Conservation (phyloP, 2,113 vertebrate genomes). For the Ptilonorhynchus violaceus region DNA sequence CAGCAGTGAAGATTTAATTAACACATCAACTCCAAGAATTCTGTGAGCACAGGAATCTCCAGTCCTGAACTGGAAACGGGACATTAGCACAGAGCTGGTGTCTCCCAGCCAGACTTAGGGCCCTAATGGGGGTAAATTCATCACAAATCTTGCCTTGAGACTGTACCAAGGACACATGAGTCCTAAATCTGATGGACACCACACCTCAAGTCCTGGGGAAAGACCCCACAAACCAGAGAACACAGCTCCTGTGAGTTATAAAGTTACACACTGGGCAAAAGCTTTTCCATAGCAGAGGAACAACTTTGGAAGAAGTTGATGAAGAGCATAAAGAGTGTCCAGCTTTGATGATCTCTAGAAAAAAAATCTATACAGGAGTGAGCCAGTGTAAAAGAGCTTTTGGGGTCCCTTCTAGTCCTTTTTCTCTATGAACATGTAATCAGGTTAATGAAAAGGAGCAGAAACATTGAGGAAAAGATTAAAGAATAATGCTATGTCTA, state of each 20-base stretch:
- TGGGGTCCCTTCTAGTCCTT: neutral
- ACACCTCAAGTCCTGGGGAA: neutral
- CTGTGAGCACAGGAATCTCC: neutral
- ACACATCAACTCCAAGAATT: neutral
- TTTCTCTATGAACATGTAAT: neutral
- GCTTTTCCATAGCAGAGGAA: neutral
- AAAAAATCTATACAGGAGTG: neutral
- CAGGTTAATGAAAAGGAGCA: neutral
- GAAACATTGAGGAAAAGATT: neutral
- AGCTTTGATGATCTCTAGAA: neutral
- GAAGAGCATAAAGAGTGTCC: neutral
- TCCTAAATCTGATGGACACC: neutral
- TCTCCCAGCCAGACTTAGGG: neutral
- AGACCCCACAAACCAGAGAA: neutral
- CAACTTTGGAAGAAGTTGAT: accelerated
- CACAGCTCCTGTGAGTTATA: neutral
- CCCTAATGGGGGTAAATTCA: neutral
- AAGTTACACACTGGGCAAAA: neutral
- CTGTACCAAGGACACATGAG: neutral
- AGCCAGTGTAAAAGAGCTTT: neutral
- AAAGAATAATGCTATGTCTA: neutral
- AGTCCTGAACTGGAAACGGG: neutral
- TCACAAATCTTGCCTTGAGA: neutral
- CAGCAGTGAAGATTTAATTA: neutral
- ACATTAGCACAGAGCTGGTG: neutral